Percentiles rank a stretch among this genome's conserved stretches.
Conservation (phyloP, 2,797 vertebrate species). For the Cossypha polioptera region DNA sequence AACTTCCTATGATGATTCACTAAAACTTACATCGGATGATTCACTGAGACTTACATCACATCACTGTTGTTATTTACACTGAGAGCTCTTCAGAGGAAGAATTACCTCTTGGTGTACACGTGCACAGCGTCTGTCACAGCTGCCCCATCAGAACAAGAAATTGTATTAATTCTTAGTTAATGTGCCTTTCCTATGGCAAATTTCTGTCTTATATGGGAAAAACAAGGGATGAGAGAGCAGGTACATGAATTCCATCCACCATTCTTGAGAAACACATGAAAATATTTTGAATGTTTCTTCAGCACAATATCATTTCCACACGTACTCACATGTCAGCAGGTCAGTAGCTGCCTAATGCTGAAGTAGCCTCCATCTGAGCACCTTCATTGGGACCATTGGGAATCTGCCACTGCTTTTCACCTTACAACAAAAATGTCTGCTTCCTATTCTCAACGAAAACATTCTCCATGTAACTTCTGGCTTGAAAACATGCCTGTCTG, state of each 20-base stretch:
- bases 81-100: slow-evolving; percentile 1
- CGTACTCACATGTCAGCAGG: neutral
- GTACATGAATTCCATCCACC: neutral
- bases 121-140: neutral
- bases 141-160: neutral
- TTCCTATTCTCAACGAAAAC: neutral
- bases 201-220: neutral
- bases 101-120: neutral
- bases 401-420: neutral
- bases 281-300: neutral
- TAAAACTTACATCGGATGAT: neutral
- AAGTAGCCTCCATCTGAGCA: neutral
- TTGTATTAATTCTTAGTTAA: neutral
- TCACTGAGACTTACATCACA: slow-evolving; percentile 23
- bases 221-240: neutral
- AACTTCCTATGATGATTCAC: slow-evolving; percentile 37
- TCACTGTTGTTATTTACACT: slow-evolving; percentile 9
- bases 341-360: neutral
- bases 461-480: neutral
- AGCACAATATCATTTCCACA: neutral
- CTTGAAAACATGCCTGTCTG: neutral
- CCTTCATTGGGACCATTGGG: neutral
- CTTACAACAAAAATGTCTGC: neutral
- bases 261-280: neutral
- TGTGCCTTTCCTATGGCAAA: neutral